Evolutionary conservation across 2,113 vertebrate species (phyloP).

Genomic region (Spheniscus mendiculus): DNA sequence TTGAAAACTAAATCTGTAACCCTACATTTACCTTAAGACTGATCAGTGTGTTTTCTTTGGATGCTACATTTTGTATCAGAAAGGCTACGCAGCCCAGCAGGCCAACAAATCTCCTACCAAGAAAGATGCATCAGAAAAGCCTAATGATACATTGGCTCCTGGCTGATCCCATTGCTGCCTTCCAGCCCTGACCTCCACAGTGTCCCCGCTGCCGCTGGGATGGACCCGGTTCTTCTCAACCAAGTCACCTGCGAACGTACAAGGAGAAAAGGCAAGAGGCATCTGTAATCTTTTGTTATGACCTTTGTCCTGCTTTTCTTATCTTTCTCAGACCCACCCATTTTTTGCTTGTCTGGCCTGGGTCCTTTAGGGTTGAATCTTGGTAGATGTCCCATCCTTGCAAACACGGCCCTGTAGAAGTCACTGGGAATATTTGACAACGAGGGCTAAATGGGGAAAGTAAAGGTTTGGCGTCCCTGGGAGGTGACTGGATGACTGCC

Average conservation of each 20-base stretch:
- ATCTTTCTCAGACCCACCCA: background rate
- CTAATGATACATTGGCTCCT: background rate
- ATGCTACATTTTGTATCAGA: background rate
- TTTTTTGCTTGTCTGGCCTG: background rate
- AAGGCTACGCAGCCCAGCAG: background rate
- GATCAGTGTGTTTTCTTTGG: slow-evolving; percentile 13
- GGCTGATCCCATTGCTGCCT: background rate
- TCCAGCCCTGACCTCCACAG: background rate
- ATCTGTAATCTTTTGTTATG: background rate
- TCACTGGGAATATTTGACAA: background rate
- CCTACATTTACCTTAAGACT: slow-evolving; percentile 69
- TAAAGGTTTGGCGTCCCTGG: background rate
- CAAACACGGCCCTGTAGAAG: background rate
- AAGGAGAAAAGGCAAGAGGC: background rate
- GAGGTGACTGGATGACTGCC: slow-evolving; percentile 16
- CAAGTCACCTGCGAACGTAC: fast-evolving
- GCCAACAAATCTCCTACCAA: background rate
- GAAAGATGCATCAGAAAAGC: background rate
- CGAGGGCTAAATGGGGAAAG: background rate
- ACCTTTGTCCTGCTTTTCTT: background rate
- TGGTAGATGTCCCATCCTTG: background rate
- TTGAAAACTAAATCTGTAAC: slow-evolving; percentile 73
- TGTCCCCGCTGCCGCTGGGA: background rate
- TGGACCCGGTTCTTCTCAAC: background rate
- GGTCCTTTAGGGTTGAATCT: background rate